Evolutionary conservation across 2,797 vertebrate species (phyloP), one percentile per base, ranked within the genome.

Genomic region (Darevskia nairensis): DNA sequence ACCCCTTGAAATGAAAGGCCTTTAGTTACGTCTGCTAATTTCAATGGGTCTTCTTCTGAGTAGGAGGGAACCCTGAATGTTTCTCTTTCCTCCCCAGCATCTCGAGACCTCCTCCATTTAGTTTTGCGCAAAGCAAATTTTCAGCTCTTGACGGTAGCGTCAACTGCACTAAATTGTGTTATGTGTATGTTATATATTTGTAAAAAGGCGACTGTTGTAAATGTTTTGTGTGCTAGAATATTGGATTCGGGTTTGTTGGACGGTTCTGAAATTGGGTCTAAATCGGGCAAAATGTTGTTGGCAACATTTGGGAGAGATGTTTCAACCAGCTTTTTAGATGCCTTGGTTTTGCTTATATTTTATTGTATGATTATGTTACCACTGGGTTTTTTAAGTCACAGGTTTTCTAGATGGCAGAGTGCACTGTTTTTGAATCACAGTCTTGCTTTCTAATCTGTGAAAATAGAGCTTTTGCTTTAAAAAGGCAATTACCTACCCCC

Each of bases 271-370:
- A 68, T 88, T 87, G 81, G 66, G 61, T 86, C 88, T 84, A 59
- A 90, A 82, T 0, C 81, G 91, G 71, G 0, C 8, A 77, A 74
- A 85, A 76, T 64, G 59, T 89, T 76, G 83, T 71, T 0, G 76
- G 7, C 10, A n/a, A 7, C 44, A 27, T 64, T 82, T 74, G 83
- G 88, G 23, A 27, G 91, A 86, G 87, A 82, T 27, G 79, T 85
- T 50, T 92, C 86, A 44, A 82, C 79, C 25, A 84, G 82, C 71
- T 91, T 86, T 72, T 29, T 82, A 81, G 88, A 68, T 68, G 5
- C 25, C 91, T 91, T 90, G 59, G 68, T 85, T 94, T 93, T 89
- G 92, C 89, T 93, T 93, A 90, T 90, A 92, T 92, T 82, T 86
- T 90, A 82, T 75, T 25, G 82, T 89, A 68, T 41, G 83, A 69